Conservation (phyloP, 2,113 vertebrate species). For the Oxygymnocypris stewartii region DNA sequence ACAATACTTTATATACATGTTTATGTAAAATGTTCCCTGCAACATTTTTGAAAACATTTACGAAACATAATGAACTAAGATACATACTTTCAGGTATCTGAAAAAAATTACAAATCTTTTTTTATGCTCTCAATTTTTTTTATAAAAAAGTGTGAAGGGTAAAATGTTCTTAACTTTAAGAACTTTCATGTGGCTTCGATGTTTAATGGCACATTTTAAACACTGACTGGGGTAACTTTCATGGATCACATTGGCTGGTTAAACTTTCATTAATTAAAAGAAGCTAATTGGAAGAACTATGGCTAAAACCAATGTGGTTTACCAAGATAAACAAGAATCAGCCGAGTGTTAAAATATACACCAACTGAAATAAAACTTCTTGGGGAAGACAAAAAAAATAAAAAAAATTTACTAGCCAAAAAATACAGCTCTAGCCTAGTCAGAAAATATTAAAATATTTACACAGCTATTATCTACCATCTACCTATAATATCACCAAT, state of each 20-base stretch:
- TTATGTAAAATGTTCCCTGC: neutral
- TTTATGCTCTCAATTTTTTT: too few species aligned
- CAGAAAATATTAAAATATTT: neutral
- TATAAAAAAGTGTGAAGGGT: neutral
- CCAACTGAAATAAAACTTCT: neutral
- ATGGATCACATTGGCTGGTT: neutral
- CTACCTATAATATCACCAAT: neutral
- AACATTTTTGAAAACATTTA: neutral
- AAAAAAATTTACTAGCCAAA: neutral
- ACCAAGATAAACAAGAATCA: neutral
- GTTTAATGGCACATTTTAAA: neutral
- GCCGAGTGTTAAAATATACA: neutral
- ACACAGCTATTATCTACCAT: neutral
- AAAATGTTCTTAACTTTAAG: neutral
- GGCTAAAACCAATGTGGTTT: conserved; percentile 34
- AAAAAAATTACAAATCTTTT: neutral
- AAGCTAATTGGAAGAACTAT: neutral
- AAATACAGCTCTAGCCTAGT: neutral
- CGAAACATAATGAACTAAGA: neutral
- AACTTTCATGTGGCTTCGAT: neutral
- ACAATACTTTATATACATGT: neutral
- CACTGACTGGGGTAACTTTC: neutral
- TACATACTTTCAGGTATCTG: neutral
- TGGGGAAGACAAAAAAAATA: neutral
- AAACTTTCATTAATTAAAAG: neutral